phyloP scores from a whole-genome alignment of 2,797 vertebrate genomes.

The Apogon hyalosoma region DNA sequence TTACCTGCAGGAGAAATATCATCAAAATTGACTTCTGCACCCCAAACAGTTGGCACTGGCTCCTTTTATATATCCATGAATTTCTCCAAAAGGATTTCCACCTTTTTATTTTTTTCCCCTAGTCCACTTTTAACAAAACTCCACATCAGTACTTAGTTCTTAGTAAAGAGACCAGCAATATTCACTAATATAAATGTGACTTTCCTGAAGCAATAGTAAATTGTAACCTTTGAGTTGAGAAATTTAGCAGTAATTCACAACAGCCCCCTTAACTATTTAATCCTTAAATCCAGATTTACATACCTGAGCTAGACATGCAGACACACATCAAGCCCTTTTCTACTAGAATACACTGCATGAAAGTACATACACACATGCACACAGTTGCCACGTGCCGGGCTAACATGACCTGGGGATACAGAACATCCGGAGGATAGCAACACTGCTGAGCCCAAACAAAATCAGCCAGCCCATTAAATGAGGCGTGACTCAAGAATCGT shows the following conservation, averaged over 20 bases:
- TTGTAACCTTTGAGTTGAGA: conserved; percentile 57
- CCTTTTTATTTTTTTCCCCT: conserved; percentile 7
- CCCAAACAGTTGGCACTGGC: conserved; percentile 11
- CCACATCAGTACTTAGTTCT: conserved; percentile 49
- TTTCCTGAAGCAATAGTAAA: conserved; percentile 34
- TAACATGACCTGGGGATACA: conserved; percentile 57
- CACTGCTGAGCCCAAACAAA: conserved; percentile 78
- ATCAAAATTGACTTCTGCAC: conserved; percentile 35
- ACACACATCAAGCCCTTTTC: conserved; percentile 38
- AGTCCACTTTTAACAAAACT: conserved; percentile 44
- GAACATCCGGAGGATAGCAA: conserved; percentile 60
- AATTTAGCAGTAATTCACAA: conserved; percentile 48
- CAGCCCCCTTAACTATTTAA: conserved; percentile 50
- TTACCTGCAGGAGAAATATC: conserved; percentile 18
- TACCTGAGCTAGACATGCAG: conserved; percentile 25
- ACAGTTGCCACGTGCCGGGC: conserved; percentile 34
- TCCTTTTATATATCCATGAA: conserved; percentile 51
- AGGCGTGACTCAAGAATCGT: conserved; percentile 73
- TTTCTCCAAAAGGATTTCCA: conserved; percentile 33
- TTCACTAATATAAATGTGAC: conserved; percentile 47
- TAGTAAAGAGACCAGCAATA: conserved; percentile 46
- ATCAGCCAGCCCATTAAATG: conserved; percentile 73
- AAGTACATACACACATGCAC: conserved; percentile 12
- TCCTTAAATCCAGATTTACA: conserved; percentile 52
- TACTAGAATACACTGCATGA: conserved; percentile 15